A percentile compares a stretch with the other conserved stretches of the same genome.
These are phyloP conservation scores for Scartelaos histophorus DNA, from an alignment of 2,113 vertebrate species.

Conservation along the genomic window DNA sequence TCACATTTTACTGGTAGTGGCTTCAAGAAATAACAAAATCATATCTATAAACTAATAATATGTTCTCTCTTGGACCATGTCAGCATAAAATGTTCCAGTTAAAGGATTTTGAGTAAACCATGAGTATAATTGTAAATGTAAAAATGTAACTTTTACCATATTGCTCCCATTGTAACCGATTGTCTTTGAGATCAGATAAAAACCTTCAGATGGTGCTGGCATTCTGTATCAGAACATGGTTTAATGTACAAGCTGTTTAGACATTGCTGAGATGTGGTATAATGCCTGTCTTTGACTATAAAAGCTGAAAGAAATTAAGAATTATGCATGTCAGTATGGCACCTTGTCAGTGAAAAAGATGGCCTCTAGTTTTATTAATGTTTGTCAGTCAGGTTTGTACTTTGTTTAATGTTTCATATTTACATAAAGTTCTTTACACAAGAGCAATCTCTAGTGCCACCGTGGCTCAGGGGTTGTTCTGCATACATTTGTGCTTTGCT, in stretches of 20 bases:
- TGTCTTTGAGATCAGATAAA: slow-evolving; percentile 1
- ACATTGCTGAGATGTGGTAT: background rate
- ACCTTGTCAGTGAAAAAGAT: background rate
- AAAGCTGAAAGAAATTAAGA: slow-evolving; percentile 2
- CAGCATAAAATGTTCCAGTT: slow-evolving; percentile 1
- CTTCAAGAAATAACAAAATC: slow-evolving; percentile 2
- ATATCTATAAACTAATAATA: slow-evolving; percentile 2
- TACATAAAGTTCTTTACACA: background rate
- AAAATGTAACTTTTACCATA: background rate
- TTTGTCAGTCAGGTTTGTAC: background rate
- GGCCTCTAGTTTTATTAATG: background rate
- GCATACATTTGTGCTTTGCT: background rate
- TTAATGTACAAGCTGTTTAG: background rate
- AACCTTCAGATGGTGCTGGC: background rate
- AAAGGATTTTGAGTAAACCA: background rate
- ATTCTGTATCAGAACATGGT: background rate
- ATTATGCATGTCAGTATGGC: background rate
- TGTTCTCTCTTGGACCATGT: background rate
- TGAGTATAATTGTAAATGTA: background rate
- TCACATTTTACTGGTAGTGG: slow-evolving; percentile 10
- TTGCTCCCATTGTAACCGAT: background rate
- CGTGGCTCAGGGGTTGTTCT: background rate
- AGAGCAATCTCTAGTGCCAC: background rate
- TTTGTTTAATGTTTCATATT: slow-evolving; percentile 1
- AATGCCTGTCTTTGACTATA: background rate